Percentiles rank a stretch among this genome's conserved stretches.
Evolutionary conservation across 2,888 invertebrate species (phyloP).

Genomic region (Tiphia femorata): DNA sequence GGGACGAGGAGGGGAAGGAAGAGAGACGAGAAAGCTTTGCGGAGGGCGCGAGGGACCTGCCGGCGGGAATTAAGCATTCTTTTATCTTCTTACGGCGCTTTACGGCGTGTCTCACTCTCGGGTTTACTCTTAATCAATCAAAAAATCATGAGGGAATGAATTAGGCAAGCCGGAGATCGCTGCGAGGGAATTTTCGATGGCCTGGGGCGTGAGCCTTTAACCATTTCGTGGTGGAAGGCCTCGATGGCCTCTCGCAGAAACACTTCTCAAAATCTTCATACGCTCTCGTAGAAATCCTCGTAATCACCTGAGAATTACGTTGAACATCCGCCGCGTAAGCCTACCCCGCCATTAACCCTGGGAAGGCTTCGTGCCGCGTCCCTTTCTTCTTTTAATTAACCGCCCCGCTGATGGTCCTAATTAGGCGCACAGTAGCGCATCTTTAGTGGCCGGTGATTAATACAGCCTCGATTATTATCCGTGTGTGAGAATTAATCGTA

Average conservation of each 20-base stretch:
- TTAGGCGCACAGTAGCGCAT: conserved; percentile 7
- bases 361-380: too few species aligned
- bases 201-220: too few species aligned
- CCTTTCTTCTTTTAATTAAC: conserved; percentile 30
- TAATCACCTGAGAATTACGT: too few species aligned
- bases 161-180: conserved; percentile 33
- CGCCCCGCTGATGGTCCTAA: conserved; percentile 11
- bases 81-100: conserved; percentile 57
- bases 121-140: conserved; percentile 64
- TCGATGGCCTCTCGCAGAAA: too few species aligned
- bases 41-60: conserved; percentile 49
- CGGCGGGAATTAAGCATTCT: conserved; percentile 59
- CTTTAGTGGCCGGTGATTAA: too few species aligned
- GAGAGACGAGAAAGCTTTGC: conserved; percentile 14
- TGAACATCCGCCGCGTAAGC: too few species aligned
- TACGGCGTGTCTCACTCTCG: conserved; percentile 51
- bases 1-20: conserved; percentile 15
- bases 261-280: too few species aligned
- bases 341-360: too few species aligned
- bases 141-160: conserved; percentile 58
- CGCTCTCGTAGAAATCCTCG: too few species aligned
- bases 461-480: too few species aligned
- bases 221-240: too few species aligned
- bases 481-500: too few species aligned
- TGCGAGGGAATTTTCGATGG: neutral